Conservation (phyloP, 2,797 vertebrate genomes). For the Calcarius lapponicus region DNA sequence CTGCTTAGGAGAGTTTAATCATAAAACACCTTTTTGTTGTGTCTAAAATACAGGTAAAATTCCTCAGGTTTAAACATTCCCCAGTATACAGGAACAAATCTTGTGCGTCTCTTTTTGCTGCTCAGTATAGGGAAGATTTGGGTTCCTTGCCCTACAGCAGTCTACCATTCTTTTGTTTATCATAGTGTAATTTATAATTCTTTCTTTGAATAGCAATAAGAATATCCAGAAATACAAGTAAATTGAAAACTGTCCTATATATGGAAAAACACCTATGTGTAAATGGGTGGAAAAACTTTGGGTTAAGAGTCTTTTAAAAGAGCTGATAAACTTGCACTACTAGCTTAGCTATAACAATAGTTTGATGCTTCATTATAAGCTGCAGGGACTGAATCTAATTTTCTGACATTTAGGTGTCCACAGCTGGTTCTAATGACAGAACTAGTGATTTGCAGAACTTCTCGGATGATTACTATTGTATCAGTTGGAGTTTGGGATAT, state of each 20-base stretch:
- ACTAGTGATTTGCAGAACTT: background rate
- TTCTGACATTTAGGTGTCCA: background rate
- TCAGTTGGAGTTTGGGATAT: background rate
- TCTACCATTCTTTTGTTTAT: background rate
- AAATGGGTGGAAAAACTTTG: background rate
- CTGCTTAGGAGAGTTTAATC: background rate
- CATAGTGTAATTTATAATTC: background rate
- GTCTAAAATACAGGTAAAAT: background rate
- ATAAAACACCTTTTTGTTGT: background rate
- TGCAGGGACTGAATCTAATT: accelerated
- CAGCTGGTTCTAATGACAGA: background rate
- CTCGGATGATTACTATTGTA: background rate
- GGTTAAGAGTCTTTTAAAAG: background rate
- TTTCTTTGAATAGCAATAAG: background rate
- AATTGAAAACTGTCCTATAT: background rate
- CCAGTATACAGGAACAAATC: background rate
- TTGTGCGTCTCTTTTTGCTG: background rate
- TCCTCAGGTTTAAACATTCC: background rate
- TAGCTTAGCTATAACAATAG: background rate
- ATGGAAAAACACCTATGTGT: background rate
- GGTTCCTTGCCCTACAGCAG: background rate
- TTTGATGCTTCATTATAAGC: background rate
- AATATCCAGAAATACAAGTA: background rate
- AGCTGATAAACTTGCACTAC: background rate
- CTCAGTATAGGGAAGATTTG: background rate